Evolutionary conservation across 2,888 invertebrate genomes (phyloP).

Genomic region (Epirrhoe tristata): DNA sequence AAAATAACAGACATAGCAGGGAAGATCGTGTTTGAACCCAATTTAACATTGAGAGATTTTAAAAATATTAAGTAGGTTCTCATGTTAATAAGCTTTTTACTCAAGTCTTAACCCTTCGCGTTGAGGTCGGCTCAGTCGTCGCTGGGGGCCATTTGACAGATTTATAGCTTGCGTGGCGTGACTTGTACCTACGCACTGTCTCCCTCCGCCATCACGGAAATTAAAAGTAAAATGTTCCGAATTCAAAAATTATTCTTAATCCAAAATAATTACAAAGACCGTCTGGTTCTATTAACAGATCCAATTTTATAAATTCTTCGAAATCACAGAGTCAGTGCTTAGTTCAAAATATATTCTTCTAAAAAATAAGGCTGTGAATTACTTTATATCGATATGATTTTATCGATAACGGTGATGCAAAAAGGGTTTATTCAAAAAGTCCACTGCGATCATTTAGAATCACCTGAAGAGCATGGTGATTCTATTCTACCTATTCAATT

Average conservation of each 20-base stretch:
- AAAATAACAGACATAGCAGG: too few relatives aligned
- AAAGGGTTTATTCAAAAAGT: too few relatives aligned
- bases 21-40: too few relatives aligned
- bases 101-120: neutral
- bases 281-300: neutral
- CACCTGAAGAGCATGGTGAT: too few relatives aligned
- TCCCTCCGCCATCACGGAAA: conserved; percentile 52
- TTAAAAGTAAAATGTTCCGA: conserved; percentile 57
- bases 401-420: too few relatives aligned
- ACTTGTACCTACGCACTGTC: conserved; percentile 44
- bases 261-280: neutral
- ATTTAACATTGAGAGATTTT: neutral
- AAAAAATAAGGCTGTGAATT: too few relatives aligned
- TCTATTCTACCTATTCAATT: too few relatives aligned
- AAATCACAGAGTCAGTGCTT: too few relatives aligned
- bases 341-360: too few relatives aligned
- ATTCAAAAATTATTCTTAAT: conserved; percentile 3
- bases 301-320: too few relatives aligned
- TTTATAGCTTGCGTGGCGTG: conserved; percentile 76
- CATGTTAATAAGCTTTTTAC: neutral
- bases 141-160: conserved; percentile 76
- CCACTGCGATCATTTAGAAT: too few relatives aligned
- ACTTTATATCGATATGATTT: too few relatives aligned
- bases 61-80: neutral
- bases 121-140: conserved; percentile 47